Evolutionary conservation across 2,888 invertebrate genomes (phyloP).

Genomic region (Pheosia tremula): DNA sequence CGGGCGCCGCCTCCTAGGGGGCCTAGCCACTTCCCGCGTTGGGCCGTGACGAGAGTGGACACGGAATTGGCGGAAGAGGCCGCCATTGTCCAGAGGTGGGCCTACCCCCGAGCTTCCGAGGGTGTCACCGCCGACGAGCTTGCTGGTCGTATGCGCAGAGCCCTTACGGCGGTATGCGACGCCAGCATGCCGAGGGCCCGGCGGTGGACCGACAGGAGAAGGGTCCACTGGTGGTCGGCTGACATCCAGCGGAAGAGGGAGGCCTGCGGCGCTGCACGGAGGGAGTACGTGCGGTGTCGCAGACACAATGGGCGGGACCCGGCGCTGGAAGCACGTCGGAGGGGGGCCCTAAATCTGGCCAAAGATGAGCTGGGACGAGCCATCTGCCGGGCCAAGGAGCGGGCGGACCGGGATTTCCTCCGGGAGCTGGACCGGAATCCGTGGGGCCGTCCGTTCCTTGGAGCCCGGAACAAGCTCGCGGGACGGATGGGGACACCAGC

Average conservation of each 20-base stretch:
- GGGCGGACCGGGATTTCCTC: not conserved
- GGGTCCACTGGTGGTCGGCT: too few relatives aligned
- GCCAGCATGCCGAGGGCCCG: not conserved
- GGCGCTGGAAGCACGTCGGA: not conserved
- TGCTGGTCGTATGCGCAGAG: too few relatives aligned
- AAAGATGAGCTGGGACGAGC: not conserved
- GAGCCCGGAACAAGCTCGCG: not conserved
- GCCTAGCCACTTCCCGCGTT: not conserved
- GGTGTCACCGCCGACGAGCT: too few relatives aligned
- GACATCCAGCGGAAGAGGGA: too few relatives aligned
- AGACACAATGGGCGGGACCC: not conserved
- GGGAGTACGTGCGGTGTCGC: not conserved
- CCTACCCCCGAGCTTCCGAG: too few relatives aligned
- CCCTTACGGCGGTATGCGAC: too few relatives aligned
- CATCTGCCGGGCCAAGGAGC: not conserved
- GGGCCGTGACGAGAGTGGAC: not conserved
- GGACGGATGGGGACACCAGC: not conserved
- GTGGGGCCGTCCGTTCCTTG: not conserved
- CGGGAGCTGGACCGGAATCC: not conserved
- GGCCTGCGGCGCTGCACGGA: too few relatives aligned
- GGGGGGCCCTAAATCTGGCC: not conserved
- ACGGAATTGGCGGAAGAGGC: not conserved
- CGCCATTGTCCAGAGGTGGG: too few relatives aligned
- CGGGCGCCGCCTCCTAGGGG: not conserved
- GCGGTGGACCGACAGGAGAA: not conserved